Evolutionary conservation across 2,797 vertebrate genomes (phyloP).

Genomic region (Cyclopterus lumpus): DNA sequence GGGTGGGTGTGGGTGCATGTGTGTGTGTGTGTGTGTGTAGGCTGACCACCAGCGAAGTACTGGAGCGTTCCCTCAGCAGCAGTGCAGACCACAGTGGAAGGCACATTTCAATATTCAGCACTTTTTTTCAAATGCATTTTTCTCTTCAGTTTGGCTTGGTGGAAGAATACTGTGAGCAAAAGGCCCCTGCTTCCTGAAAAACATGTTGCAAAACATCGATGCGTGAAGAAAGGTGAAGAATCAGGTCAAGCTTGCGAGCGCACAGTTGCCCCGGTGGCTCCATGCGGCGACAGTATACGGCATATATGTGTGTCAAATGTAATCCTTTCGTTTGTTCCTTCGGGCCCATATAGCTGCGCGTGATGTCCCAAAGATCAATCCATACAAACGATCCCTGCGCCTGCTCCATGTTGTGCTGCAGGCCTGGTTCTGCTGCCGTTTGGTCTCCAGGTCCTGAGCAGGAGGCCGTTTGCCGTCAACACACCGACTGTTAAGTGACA

Average conservation of each 20-base stretch:
- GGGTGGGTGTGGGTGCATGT: background rate
- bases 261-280: background rate
- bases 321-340: background rate
- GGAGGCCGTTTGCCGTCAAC: too few relatives aligned
- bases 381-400: background rate
- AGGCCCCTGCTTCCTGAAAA: background rate
- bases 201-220: background rate
- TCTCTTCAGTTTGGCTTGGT: background rate
- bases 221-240: background rate
- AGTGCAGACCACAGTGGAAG: background rate
- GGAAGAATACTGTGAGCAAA: background rate
- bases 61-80: conserved; percentile 1
- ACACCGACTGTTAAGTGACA: background rate
- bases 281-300: background rate
- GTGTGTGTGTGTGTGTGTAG: background rate
- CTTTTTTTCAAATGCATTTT: background rate
- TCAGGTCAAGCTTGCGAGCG: background rate
- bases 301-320: background rate
- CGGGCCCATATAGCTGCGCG: too few relatives aligned
- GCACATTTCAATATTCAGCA: conserved; percentile 16
- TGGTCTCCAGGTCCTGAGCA: background rate
- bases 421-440: conserved; percentile 4
- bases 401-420: background rate
- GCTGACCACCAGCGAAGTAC: conserved; percentile 14
- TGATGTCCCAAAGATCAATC: background rate